Base-by-base conservation (phyloP, 1,140 invertebrate species). In the silkworm (Bombyx mori) region DNA sequence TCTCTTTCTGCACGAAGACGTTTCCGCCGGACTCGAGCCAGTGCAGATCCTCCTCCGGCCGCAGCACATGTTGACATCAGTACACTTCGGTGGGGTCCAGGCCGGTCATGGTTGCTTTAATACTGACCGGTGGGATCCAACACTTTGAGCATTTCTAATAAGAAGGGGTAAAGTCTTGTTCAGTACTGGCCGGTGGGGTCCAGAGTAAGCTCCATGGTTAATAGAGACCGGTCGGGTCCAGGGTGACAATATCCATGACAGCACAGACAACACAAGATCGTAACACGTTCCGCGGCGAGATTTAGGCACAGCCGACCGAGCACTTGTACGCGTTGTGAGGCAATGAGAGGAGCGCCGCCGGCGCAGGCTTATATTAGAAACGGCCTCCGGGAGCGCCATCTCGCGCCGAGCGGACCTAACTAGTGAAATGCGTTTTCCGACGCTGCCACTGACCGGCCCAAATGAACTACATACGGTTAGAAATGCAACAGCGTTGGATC, bases 191-290 rank as follows among this genome's bases (percentile, higher is more conserved):
- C 82, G 54, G 82, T 86, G 45, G 82, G 82, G 65, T 86, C 82
- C 49, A 86, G 65, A 18, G 75, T 83, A 56, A 62, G 75, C 62
- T 83, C 79, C 82, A 86, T 75, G 58, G 56, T 74, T 77, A 86
- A 64, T 86, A 86, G 49, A 86, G 81, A 79, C 83, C 83, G 65
- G 83, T 86, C 6, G 83, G 83, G 66, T 86, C 83, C 68, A 86
- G 59, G 51, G 79, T 79, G 63, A 77, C 66, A 63, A 86, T 82
- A 79, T 86, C 79, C 83, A 86, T 86, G 59, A 52, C 61, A 72
- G 67, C 79, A 82, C 81, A 79, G 66, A 79, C 71, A 77, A 79
- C 80, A 79, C 76, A 51, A 73, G 69, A 75, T 78, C 72, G 75
- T 78, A 65, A 60, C 66, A 72, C 70, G 74, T 63, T 35, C 58